A percentile compares a stretch with the other conserved stretches of the same genome.
These are phyloP conservation scores for Montifringilla adamsi DNA, from an alignment of 2,113 vertebrate species.

Conservation along the genomic window DNA sequence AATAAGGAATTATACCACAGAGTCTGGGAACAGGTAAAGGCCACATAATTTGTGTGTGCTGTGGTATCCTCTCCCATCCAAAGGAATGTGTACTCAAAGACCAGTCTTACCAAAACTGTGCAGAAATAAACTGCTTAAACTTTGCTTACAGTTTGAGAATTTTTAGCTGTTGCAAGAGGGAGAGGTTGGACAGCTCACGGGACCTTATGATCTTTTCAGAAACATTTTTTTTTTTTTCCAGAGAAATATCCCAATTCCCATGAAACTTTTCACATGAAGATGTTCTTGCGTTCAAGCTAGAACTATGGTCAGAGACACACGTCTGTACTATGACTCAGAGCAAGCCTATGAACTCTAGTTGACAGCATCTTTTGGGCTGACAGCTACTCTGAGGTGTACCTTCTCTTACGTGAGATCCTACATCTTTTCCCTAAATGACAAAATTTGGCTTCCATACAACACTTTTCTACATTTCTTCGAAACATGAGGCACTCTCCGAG, in stretches of 20 bases:
- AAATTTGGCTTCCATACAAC: neutral
- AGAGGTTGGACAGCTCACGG: neutral
- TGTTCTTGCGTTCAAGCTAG: neutral
- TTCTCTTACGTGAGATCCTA: neutral
- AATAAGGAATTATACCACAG: neutral
- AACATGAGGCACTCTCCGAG: fast-evolving
- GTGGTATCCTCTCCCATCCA: neutral
- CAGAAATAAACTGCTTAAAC: neutral
- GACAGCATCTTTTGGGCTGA: neutral
- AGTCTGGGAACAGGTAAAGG: neutral
- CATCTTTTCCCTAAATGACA: neutral
- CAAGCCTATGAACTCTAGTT: neutral
- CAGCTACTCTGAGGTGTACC: neutral
- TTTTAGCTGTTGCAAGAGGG: neutral
- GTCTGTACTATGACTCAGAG: neutral
- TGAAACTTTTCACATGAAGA: neutral
- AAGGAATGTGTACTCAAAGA: neutral
- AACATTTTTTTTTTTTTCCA: neutral
- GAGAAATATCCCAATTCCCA: neutral
- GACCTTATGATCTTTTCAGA: neutral
- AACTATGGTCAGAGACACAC: neutral
- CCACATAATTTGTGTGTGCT: neutral
- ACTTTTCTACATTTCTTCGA: neutral
- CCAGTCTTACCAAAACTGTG: neutral
- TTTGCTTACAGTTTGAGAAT: neutral